These are phyloP conservation scores for Pomacea canaliculata DNA, from an alignment of 2,888 invertebrate genomes.

Conservation along the genomic window DNA sequence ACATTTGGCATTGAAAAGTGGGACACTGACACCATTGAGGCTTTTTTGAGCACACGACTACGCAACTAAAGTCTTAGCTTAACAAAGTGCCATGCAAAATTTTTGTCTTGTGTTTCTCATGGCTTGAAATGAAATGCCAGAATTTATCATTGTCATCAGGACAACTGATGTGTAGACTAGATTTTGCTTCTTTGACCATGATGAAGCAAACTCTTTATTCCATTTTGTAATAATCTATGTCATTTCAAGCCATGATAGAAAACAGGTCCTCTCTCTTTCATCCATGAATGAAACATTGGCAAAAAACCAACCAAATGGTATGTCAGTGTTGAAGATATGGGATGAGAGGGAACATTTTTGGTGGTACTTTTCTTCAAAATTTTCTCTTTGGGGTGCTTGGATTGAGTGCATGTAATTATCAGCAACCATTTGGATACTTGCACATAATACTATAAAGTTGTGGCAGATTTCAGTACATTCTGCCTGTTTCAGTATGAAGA, in stretches of 20 bases:
- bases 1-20: conserved; percentile 95
- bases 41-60: conserved; percentile 92
- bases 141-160: neutral
- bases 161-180: neutral
- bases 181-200: too few species aligned
- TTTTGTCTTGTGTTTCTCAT: neutral
- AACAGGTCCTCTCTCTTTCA: neutral
- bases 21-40: conserved; percentile 98
- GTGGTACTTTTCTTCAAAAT: neutral
- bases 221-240: too few species aligned
- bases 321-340: conserved; percentile 12
- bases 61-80: conserved; percentile 40
- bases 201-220: too few species aligned
- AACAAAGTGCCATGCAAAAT: conserved; percentile 9
- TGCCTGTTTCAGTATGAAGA: too few species aligned
- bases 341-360: neutral
- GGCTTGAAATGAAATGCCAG: neutral
- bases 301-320: conserved; percentile 14
- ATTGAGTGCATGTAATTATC: too few species aligned
- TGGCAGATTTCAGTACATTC: too few species aligned
- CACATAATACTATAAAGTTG: too few species aligned
- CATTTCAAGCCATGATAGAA: neutral
- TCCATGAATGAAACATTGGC: conserved; percentile 14
- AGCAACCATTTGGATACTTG: too few species aligned
- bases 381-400: too few species aligned